Conservation (phyloP, 35 echinoderm and acorn worm species). For the Lytechinus variegatus region DNA sequence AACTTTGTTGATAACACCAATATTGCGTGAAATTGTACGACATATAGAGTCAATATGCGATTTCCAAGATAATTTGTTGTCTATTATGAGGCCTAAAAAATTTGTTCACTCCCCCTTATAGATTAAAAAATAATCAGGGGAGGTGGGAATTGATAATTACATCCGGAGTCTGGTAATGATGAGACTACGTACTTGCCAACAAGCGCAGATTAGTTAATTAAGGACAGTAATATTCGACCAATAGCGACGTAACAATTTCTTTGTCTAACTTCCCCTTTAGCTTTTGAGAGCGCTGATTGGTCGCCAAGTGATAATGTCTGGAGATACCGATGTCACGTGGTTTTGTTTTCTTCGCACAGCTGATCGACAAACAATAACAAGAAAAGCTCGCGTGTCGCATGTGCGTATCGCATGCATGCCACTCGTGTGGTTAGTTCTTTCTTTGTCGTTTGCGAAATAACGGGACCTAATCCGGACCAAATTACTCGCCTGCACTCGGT, state of each 20-base stretch:
- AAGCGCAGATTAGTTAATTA: not conserved
- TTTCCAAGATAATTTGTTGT: too few species aligned
- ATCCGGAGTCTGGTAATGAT: not conserved
- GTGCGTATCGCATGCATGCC: not conserved
- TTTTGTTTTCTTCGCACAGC: constrained; percentile 1
- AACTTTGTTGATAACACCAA: too few species aligned
- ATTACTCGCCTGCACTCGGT: not conserved
- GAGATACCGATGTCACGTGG: not conserved
- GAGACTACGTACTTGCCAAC: not conserved
- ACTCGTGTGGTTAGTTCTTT: not conserved
- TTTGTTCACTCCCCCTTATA: too few species aligned
- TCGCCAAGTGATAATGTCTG: not conserved
- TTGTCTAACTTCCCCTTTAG: not conserved
- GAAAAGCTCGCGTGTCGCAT: not conserved
- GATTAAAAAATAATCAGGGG: not conserved
- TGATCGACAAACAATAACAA: not conserved
- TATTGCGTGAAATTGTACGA: too few species aligned
- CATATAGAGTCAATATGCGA: too few species aligned
- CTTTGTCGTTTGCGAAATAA: not conserved
- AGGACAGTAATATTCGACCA: not conserved
- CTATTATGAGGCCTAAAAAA: too few species aligned
- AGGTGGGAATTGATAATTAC: not conserved
- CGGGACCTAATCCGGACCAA: not conserved
- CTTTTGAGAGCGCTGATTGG: not conserved
- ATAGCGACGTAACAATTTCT: not conserved